Conservation (phyloP, 2,113 vertebrate species). For the Scytalopus superciliaris region DNA sequence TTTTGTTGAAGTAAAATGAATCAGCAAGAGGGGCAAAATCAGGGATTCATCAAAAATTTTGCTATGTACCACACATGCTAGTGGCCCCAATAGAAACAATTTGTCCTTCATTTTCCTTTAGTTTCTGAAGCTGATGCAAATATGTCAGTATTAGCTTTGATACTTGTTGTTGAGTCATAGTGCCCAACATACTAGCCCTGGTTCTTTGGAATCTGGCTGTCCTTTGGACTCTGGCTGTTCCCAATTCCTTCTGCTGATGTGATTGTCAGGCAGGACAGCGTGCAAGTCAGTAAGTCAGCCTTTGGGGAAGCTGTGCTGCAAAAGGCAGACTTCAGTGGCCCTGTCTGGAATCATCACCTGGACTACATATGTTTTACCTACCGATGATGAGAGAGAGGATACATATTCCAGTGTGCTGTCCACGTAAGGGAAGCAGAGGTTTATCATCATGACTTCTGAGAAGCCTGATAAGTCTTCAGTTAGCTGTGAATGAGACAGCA, state of each 20-base stretch:
- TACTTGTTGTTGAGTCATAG: background rate
- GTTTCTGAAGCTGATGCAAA: background rate
- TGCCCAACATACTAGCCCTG: background rate
- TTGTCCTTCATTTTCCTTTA: background rate
- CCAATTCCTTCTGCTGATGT: background rate
- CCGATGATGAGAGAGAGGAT: background rate
- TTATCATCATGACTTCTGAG: background rate
- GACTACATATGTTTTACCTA: background rate
- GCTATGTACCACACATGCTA: fast-evolving
- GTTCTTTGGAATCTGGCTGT: background rate
- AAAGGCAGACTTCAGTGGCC: background rate
- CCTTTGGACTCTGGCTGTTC: background rate
- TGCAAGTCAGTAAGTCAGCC: background rate
- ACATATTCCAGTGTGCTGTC: background rate
- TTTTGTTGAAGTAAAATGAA: background rate
- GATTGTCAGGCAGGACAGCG: background rate
- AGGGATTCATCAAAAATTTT: background rate
- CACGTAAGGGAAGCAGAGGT: background rate
- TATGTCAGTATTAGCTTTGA: background rate
- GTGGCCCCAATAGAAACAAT: background rate
- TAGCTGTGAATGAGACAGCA: background rate
- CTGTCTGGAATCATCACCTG: background rate
- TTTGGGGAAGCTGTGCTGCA: background rate
- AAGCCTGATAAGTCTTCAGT: background rate
- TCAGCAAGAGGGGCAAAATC: background rate